phyloP scores from a whole-genome alignment of 2,888 invertebrate species.

The Scelioninae gen. 2 region DNA sequence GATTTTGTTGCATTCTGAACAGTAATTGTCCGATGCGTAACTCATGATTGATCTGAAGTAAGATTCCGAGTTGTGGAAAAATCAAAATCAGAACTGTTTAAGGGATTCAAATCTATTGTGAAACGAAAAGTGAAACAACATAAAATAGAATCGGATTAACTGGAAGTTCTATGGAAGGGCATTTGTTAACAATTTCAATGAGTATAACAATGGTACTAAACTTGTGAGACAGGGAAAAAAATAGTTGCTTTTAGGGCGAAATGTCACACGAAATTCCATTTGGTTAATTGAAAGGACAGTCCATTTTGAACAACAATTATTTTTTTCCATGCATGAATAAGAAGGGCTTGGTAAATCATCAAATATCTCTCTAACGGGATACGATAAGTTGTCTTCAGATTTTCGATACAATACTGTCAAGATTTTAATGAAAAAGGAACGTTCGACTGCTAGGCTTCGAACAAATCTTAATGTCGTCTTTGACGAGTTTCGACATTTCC shows the following conservation, averaged over 20 bases:
- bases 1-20: background rate
- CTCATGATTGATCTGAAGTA: slow-evolving; percentile 9
- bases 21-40: background rate
- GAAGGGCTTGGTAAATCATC: slow-evolving; percentile 1
- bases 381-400: slow-evolving; percentile 14
- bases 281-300: background rate
- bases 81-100: slow-evolving; percentile 20
- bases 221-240: slow-evolving; percentile 8
- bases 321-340: slow-evolving; percentile 2
- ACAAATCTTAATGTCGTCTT: slow-evolving; percentile 32
- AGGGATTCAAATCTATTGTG: slow-evolving; percentile 30
- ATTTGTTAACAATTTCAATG: slow-evolving; percentile 27
- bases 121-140: slow-evolving; percentile 34
- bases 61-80: slow-evolving; percentile 16
- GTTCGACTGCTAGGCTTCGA: background rate
- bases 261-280: background rate
- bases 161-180: slow-evolving; percentile 18
- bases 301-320: slow-evolving; percentile 3
- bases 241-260: no score
- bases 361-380: background rate
- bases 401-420: slow-evolving; percentile 7
- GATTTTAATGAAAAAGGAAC: slow-evolving; percentile 4
- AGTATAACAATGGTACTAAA: slow-evolving; percentile 17
- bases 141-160: slow-evolving; percentile 31
- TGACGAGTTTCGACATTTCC: slow-evolving; percentile 45